A percentile compares a stretch with the other conserved stretches of the same genome.
Conservation (phyloP, 1,140 invertebrate species). For the Physella acuta region DNA sequence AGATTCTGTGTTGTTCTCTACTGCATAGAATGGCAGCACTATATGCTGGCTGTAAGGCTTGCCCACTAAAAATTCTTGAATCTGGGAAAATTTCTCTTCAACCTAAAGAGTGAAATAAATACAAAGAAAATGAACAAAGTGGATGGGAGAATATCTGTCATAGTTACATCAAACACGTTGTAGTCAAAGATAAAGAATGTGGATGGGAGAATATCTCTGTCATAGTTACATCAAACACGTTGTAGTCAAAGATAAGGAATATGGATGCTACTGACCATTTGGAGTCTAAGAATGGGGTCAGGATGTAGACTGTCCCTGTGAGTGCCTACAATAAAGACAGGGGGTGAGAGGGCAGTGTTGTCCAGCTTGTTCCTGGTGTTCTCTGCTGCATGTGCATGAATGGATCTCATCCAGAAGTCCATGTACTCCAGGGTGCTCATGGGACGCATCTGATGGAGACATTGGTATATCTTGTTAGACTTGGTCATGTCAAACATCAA, state of each 20-base stretch:
- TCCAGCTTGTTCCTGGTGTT: conserved; percentile 41
- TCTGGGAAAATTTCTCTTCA: conserved; percentile 51
- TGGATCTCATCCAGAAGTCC: conserved; percentile 56
- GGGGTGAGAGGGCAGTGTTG: conserved; percentile 53
- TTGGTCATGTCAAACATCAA: no score
- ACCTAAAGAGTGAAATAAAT: conserved; percentile 40
- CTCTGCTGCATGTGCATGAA: conserved; percentile 54
- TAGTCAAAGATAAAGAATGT: no score
- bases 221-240: no score
- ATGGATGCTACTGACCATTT: no score
- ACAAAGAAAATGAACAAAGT: no score
- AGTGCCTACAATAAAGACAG: conserved; percentile 60
- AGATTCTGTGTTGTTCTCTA: conserved; percentile 45
- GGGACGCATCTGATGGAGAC: no score
- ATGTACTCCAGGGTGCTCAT: conserved; percentile 48
- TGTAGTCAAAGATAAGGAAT: no score
- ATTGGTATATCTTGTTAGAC: no score
- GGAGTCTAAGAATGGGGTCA: conserved; percentile 34
- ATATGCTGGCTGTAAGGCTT: conserved; percentile 55
- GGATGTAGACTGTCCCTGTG: conserved; percentile 52
- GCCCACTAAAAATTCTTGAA: conserved; percentile 46
- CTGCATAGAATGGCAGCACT: conserved; percentile 52
- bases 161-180: no score
- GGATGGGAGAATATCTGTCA: no score
- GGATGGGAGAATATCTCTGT: no score